Base-by-base conservation (phyloP, 2,113 vertebrate species). In the Heterotis niloticus region DNA sequence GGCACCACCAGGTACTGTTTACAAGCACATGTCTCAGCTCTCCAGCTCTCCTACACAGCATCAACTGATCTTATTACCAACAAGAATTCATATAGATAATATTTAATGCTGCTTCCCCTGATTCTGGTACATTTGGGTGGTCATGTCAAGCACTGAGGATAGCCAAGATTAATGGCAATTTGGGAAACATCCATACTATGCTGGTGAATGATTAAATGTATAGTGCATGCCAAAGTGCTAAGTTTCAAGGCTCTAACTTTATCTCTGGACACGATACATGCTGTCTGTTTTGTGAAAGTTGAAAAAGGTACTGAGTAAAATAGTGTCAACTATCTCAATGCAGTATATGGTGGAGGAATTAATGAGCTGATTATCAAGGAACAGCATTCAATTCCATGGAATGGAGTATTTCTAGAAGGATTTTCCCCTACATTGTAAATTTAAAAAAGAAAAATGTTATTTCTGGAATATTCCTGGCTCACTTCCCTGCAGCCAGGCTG, bases 101-200 rank as follows among this genome's bases (percentile, higher is more conserved):
- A 44, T 44, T 44, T 44, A 2, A 44, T 44, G 34, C 34, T 44
- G 34, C 34, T 4, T 44, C 3, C 24, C 66, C 54, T 34, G 17
- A 20, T 44, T 67, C 23, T 10, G 26, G 26, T 86, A 87, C 88
- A 90, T 44, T 23, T 72, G 69, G 16, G 24, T 51, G 69, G 44
- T 12, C 13, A 51, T 52, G 69, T 18, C 13, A 13, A n/a, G 69
- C 23, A 23, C 54, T 52, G 69, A 5, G 11, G 44, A 11, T 20
- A 71, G 69, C 44, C 54, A 56, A 16, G 70, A 56, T 56, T 20
- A 72, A 72, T 17, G 54, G n/a, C 14, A 17, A 1, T 54, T 20
- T 72, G 44, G 70, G 54, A 72, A n/a, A 62, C 13, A 62, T 4
- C 59, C 20, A 62, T 20, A 72, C 70, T 44, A 44, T 2, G 34